Percentiles rank a stretch among this genome's conserved stretches.
These are phyloP conservation scores for Vultur gryphus DNA, from an alignment of 2,797 vertebrate species.

Conservation along the genomic window DNA sequence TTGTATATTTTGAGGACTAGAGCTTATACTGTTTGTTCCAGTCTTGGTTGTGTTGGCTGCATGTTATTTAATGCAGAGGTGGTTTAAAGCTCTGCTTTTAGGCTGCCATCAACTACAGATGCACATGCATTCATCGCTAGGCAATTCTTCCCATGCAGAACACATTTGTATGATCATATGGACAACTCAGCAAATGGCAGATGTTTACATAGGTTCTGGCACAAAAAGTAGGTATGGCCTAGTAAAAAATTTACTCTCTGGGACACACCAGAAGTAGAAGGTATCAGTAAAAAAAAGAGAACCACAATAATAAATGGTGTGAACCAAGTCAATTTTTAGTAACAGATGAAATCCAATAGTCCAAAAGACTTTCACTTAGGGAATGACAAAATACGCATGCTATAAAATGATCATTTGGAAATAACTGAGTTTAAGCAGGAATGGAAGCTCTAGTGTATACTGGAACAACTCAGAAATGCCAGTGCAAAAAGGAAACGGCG, in stretches of 20 bases:
- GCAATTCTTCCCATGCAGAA: background rate
- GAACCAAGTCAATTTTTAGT: background rate
- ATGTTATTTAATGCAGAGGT: background rate
- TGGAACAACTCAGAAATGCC: background rate
- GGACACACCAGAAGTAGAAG: background rate
- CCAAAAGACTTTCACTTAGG: background rate
- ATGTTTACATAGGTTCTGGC: background rate
- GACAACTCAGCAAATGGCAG: background rate
- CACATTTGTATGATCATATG: background rate
- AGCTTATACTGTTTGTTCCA: background rate
- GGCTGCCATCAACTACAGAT: background rate
- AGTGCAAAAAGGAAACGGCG: background rate
- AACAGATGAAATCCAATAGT: background rate
- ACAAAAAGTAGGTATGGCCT: background rate
- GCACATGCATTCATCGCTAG: background rate
- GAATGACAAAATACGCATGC: background rate
- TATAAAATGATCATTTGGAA: background rate
- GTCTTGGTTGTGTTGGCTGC: background rate
- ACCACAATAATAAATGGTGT: background rate
- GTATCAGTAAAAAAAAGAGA: background rate
- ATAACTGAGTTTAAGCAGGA: background rate
- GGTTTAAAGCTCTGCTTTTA: background rate
- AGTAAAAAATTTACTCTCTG: background rate
- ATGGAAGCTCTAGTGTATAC: accelerated
- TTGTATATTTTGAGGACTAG: background rate